phyloP scores from a whole-genome alignment of 2,797 vertebrate genomes.

The Chelmon rostratus region DNA sequence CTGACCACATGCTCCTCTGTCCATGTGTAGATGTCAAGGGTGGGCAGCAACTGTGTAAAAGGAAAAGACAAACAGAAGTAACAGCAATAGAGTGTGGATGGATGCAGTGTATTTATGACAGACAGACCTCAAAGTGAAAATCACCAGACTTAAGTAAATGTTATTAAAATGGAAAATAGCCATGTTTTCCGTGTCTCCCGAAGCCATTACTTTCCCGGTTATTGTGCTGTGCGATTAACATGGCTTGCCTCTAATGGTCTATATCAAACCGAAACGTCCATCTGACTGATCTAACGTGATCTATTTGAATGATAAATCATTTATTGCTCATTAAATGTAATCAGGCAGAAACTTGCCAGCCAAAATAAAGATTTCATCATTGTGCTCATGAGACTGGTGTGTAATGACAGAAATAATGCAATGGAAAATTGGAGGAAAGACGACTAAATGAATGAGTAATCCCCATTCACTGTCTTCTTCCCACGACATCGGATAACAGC shows the following conservation, averaged over 20 bases:
- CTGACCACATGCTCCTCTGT: conserved; percentile 98
- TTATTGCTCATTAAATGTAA: conserved; percentile 82
- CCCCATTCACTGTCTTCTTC: conserved; percentile 76
- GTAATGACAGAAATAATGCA: conserved; percentile 79
- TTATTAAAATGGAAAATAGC: conserved; percentile 70
- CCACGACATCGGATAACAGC: conserved; percentile 74
- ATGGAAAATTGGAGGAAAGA: conserved; percentile 80
- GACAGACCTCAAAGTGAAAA: conserved; percentile 44
- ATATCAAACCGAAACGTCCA: conserved; percentile 71
- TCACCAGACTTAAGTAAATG: conserved; percentile 59
- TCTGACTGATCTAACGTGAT: conserved; percentile 73
- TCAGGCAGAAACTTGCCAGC: conserved; percentile 78
- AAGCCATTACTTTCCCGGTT: conserved; percentile 68
- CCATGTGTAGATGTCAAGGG: conserved; percentile 95
- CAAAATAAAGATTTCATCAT: conserved; percentile 84
- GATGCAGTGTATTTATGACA: conserved; percentile 25
- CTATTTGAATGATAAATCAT: conserved; percentile 75
- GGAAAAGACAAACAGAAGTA: conserved; percentile 76
- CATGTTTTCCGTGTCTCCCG: conserved; percentile 52
- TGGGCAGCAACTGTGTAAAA: conserved; percentile 93
- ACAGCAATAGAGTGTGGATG: conserved; percentile 18
- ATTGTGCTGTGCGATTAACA: conserved; percentile 70
- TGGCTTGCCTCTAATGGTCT: conserved; percentile 66
- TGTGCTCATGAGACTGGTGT: conserved; percentile 77
- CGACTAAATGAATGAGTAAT: conserved; percentile 81